phyloP scores from a whole-genome alignment of 2,797 vertebrate species.

The Fratercula arctica region DNA sequence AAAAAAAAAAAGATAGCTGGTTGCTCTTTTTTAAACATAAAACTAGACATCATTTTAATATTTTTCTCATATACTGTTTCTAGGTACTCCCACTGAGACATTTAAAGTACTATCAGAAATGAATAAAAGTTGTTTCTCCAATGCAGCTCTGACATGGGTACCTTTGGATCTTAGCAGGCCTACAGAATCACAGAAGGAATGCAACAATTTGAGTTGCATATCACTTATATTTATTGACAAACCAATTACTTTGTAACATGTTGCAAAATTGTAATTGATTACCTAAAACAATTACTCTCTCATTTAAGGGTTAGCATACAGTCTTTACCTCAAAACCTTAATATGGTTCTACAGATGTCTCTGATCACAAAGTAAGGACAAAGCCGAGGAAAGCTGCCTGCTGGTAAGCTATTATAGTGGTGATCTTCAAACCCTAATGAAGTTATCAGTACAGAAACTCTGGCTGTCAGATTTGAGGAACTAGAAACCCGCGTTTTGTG shows the following conservation, averaged over 20 bases:
- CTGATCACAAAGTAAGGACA: background rate
- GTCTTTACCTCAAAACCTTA: background rate
- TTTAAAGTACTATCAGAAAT: background rate
- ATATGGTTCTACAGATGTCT: background rate
- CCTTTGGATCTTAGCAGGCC: background rate
- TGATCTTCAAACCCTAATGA: background rate
- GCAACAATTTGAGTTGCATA: background rate
- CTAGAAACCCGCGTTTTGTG: background rate
- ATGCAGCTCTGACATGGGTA: background rate
- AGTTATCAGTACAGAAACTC: background rate
- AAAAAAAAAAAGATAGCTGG: background rate
- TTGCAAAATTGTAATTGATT: background rate
- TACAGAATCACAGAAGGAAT: background rate
- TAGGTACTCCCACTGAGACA: background rate
- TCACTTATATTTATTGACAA: background rate
- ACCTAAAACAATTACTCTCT: background rate
- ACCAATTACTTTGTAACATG: background rate
- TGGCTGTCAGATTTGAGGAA: background rate
- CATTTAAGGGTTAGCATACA: background rate
- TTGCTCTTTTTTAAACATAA: background rate
- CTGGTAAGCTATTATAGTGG: background rate
- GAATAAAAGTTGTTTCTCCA: background rate
- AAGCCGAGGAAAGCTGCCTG: background rate
- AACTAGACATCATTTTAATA: background rate
- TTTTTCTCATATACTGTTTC: background rate